Evolutionary conservation across 2,888 invertebrate genomes (phyloP).

Genomic region (Volucella bombylans): DNA sequence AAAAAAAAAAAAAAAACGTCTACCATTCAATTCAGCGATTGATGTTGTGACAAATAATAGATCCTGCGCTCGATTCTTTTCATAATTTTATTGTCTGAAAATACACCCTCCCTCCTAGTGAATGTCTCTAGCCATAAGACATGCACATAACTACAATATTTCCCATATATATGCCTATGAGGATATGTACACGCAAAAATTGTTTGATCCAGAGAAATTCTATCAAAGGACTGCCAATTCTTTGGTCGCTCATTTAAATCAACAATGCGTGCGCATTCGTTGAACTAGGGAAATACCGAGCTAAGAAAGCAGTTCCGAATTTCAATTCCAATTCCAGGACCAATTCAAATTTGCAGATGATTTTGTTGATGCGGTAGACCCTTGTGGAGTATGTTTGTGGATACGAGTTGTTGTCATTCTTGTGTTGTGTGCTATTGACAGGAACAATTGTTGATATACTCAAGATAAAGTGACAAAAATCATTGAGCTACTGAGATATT

Average conservation of each 20-base stretch:
- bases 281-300: slow-evolving; percentile 2
- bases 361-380: slow-evolving; percentile 25
- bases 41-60: slow-evolving; percentile 42
- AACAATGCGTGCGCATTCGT: slow-evolving; percentile 55
- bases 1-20: background rate
- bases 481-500: slow-evolving; percentile 24
- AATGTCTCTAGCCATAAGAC: background rate
- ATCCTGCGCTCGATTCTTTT: slow-evolving; percentile 37
- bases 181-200: background rate
- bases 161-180: background rate
- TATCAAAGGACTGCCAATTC: background rate
- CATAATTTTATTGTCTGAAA: slow-evolving; percentile 34
- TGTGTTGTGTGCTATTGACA: slow-evolving; percentile 46
- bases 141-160: background rate
- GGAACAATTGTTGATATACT: slow-evolving; percentile 50
- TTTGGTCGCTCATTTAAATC: slow-evolving; percentile 21
- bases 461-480: slow-evolving; percentile 53
- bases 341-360: slow-evolving; percentile 34
- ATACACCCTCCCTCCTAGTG: background rate
- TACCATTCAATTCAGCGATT: slow-evolving; percentile 17
- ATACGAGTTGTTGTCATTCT: slow-evolving; percentile 27
- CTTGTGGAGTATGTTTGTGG: slow-evolving; percentile 16
- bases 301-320: slow-evolving; percentile 2
- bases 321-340: slow-evolving; percentile 38
- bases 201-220: slow-evolving; percentile 15